These are phyloP conservation scores for Gnatocerus cornutus DNA, from an alignment of 2,888 invertebrate genomes.

Conservation along the genomic window DNA sequence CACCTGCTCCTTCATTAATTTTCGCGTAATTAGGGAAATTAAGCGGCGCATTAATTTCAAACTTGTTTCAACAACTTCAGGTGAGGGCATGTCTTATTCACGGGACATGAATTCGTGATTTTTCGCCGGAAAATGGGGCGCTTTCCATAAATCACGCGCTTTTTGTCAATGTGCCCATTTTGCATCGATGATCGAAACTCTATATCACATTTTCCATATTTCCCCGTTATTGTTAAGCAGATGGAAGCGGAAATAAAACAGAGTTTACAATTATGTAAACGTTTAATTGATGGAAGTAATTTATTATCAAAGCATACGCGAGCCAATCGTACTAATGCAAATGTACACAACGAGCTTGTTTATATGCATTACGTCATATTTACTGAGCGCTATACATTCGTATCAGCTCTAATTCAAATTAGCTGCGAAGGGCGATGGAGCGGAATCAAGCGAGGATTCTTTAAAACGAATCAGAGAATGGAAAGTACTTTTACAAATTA, in stretches of 20 bases:
- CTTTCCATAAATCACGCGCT: constrained; percentile 38
- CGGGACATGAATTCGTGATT: too few species aligned
- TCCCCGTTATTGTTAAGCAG: constrained; percentile 45
- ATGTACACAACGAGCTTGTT: constrained; percentile 42
- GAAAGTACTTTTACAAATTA: background rate
- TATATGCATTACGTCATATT: constrained; percentile 44
- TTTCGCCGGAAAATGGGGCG: background rate
- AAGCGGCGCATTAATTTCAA: constrained; percentile 35
- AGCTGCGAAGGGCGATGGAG: background rate
- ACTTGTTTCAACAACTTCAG: constrained; percentile 33
- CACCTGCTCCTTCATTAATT: constrained; percentile 47
- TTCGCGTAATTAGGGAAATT: constrained; percentile 44
- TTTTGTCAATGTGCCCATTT: constrained; percentile 15
- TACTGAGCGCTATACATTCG: constrained; percentile 17
- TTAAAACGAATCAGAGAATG: too few species aligned
- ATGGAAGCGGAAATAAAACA: constrained; percentile 47
- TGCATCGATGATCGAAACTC: constrained; percentile 40
- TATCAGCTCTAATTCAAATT: constrained; percentile 25
- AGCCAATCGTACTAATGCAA: constrained; percentile 39
- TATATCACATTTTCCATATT: constrained; percentile 41
- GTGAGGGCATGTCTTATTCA: constrained; percentile 18
- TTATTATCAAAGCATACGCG: constrained; percentile 38
- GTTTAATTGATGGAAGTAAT: constrained; percentile 47
- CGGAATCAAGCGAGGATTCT: too few species aligned
- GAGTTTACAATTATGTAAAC: constrained; percentile 47